A percentile compares a stretch with the other conserved stretches of the same genome.
phyloP scores from a whole-genome alignment of 2,888 invertebrate species.

The Lasioglossum morio region DNA sequence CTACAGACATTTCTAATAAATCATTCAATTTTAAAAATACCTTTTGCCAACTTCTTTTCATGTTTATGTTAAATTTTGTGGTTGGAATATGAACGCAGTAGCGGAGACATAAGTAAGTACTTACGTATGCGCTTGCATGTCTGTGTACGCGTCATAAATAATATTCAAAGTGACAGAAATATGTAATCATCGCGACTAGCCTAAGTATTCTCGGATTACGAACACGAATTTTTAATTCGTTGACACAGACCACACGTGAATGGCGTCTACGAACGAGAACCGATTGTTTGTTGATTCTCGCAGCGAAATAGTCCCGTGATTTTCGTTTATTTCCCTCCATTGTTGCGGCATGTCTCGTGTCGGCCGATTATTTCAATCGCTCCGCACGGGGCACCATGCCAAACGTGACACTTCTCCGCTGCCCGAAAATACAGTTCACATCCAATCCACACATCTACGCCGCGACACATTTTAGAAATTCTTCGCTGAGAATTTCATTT shows the following conservation, averaged over 20 bases:
- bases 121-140: background rate
- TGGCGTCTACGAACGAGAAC: background rate
- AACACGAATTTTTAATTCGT: background rate
- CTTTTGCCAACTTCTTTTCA: too few species aligned
- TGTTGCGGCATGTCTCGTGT: conserved; percentile 21
- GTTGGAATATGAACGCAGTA: background rate
- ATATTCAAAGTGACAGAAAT: background rate
- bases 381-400: conserved; percentile 44
- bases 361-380: background rate
- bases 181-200: background rate
- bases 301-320: background rate
- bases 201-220: background rate
- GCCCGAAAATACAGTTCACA: conserved; percentile 31
- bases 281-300: background rate
- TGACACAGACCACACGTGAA: background rate
- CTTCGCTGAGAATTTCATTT: conserved; percentile 1
- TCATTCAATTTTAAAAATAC: too few species aligned
- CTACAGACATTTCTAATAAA: too few species aligned
- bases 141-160: background rate
- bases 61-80: too few species aligned
- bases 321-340: background rate
- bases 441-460: too few species aligned
- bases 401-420: conserved; percentile 42
- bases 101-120: background rate
- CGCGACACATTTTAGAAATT: background rate